Base-by-base conservation (phyloP, 2,888 invertebrate species). In the Drosophila subquinaria region DNA sequence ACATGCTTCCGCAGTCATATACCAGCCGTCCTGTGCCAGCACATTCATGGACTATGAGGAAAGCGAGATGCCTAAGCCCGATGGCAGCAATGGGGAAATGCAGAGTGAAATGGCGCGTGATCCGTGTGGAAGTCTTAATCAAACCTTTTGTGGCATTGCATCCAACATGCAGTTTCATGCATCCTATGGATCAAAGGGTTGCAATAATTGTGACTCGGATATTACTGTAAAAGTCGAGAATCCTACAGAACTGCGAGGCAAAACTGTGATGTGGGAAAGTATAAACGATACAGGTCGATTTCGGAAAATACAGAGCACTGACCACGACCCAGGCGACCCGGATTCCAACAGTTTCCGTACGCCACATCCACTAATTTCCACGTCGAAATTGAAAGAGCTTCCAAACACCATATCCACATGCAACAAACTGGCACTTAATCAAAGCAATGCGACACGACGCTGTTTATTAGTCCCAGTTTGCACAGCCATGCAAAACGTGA, bases 1-100 rank as follows among this genome's bases (percentile, higher is more conserved):
- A 0, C 98, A 98, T 93, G 97, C 98, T 0, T 96, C 97, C 50
- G 97, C 98, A 3, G 97, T 98, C 13, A 97, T 97, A 89, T 96
- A 96, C 93, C 95, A 95, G 90, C 96, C 96, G 81, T 95, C 95
- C 17, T 94, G 95, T 89, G 91, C 87, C 9, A 66, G 82, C 9
- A 87, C 90, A 11, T 91, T 88, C 53, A 92, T 92, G 92, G 92
- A 92, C 43, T 92, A 90, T 52, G 87, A 91, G 33, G 90, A 90
- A 50, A 81, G 68, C 47, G 90, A 89, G 35, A 27, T 55, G n/a
- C 53, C 72, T 1, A 82, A 69, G 4, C 64, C 62, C 3, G 75
- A 80, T 40, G 83, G 67, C 15, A 64, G 40, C 42, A 77, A 69
- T 52, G 73, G 71, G 8, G 72, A 70, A 1, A 68, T 59, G 8